Conservation (phyloP, 2,113 vertebrate species). For the Ranitomeya variabilis region DNA sequence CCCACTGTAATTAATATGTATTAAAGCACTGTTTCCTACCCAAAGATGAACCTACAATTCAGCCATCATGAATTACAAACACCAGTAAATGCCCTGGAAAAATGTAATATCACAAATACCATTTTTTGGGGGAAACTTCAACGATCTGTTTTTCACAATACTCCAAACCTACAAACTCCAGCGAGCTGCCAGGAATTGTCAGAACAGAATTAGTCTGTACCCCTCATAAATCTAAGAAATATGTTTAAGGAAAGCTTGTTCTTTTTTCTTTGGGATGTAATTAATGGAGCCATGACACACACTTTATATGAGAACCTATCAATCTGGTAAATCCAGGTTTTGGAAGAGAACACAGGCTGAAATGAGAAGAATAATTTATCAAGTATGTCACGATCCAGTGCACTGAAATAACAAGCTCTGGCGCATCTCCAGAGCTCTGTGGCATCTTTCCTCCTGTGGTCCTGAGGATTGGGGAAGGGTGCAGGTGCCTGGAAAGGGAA, state of each 20-base stretch:
- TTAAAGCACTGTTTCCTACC: neutral
- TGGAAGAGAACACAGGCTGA: constrained; percentile 14
- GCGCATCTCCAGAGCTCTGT: constrained; percentile 19
- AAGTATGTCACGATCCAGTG: constrained; percentile 46
- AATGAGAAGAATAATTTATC: constrained; percentile 52
- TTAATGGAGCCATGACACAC: neutral
- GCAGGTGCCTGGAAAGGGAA: constrained; percentile 52
- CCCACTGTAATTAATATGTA: neutral
- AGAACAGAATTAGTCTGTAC: neutral
- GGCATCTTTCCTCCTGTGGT: constrained; percentile 34
- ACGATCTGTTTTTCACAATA: neutral
- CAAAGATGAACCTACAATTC: too few species aligned
- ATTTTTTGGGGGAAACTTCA: neutral
- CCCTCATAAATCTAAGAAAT: neutral
- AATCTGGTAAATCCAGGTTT: constrained; percentile 19
- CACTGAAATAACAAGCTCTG: constrained; percentile 53
- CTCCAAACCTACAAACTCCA: neutral
- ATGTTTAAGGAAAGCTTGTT: neutral
- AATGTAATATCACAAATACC: neutral
- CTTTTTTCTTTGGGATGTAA: neutral
- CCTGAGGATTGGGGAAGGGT: constrained; percentile 31
- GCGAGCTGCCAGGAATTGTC: neutral
- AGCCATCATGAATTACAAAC: too few species aligned
- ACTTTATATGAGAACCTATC: neutral
- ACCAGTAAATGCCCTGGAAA: too few species aligned